Conservation (phyloP, 2,113 vertebrate species). For the Nansenia antarctica region DNA sequence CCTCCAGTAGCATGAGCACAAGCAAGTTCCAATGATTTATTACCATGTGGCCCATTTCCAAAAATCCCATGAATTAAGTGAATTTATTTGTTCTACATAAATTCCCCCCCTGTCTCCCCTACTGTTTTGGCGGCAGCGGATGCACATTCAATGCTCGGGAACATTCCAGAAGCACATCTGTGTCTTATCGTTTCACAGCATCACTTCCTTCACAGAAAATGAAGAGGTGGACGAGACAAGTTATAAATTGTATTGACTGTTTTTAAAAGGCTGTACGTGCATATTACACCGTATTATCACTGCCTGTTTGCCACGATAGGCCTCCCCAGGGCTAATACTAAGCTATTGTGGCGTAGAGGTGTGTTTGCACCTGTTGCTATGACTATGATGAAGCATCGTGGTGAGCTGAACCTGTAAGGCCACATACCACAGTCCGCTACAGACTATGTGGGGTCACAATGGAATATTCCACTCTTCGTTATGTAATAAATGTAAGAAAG, state of each 20-base stretch:
- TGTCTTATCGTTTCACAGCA: slow-evolving; percentile 56
- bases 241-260: slow-evolving; percentile 32
- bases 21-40: not conserved
- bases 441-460: no score
- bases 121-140: slow-evolving; percentile 10
- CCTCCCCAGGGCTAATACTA: no score
- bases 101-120: not conserved
- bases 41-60: not conserved
- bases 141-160: slow-evolving; percentile 20
- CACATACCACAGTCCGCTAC: no score
- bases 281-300: slow-evolving; percentile 39
- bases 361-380: no score
- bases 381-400: no score
- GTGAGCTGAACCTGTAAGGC: no score
- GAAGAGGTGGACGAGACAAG: slow-evolving; percentile 7
- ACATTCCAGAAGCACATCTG: slow-evolving; percentile 53
- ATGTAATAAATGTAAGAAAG: no score
- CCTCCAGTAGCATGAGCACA: not conserved
- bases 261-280: slow-evolving; percentile 49
- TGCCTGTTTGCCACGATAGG: not conserved
- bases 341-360: no score
- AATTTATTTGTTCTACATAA: slow-evolving; percentile 22
- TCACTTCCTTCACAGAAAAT: slow-evolving; percentile 54
- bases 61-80: slow-evolving; percentile 29
- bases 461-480: no score